phyloP scores from a whole-genome alignment of 2,797 vertebrate species.

The Strix occidentalis region DNA sequence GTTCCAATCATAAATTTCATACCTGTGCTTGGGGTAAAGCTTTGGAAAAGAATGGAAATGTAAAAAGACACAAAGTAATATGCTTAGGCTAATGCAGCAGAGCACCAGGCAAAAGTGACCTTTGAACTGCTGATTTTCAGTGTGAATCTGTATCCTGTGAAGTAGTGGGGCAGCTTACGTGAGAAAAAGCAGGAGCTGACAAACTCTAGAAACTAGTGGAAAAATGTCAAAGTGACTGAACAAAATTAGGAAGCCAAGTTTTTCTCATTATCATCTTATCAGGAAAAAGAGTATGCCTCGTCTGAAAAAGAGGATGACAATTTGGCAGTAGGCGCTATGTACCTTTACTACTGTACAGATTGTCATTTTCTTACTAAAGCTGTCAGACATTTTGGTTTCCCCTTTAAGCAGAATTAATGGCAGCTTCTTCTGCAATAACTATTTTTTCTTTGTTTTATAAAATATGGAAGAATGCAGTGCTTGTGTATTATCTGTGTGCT shows the following conservation, averaged over 20 bases:
- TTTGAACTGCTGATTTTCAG: not conserved
- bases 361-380: not conserved
- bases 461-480: not conserved
- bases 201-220: not conserved
- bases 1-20: not conserved
- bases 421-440: not conserved
- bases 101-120: not conserved
- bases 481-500: not conserved
- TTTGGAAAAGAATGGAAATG: not conserved
- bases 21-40: not conserved
- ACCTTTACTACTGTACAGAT: accelerated
- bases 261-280: not conserved
- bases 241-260: not conserved
- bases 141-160: not conserved
- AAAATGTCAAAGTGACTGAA: not conserved
- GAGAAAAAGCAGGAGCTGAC: not conserved
- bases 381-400: not conserved
- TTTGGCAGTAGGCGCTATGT: accelerated
- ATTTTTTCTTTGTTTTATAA: not conserved
- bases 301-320: not conserved
- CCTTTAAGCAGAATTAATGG: not conserved
- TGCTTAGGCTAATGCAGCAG: not conserved
- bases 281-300: not conserved
- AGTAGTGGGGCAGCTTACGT: accelerated
- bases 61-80: accelerated